Evolutionary conservation across 2,888 invertebrate species (phyloP).

Genomic region (Oxyscelio sp.): DNA sequence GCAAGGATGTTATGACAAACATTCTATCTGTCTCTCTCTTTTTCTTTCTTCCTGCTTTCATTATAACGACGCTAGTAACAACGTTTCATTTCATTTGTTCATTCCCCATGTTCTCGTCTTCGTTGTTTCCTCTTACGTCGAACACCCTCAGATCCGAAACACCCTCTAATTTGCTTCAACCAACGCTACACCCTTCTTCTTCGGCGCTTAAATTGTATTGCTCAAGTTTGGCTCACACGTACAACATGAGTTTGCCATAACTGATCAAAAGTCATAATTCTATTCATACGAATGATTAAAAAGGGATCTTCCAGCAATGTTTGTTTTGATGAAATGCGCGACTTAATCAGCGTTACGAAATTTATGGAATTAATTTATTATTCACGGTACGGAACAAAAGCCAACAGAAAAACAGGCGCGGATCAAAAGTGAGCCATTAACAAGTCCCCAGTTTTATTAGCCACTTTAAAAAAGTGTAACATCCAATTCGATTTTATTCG

Average conservation of each 20-base stretch:
- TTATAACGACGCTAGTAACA: too few species aligned
- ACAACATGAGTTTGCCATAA: constrained; percentile 56
- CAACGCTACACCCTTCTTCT: constrained; percentile 79
- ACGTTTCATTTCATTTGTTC: too few species aligned
- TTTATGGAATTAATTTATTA: constrained; percentile 52
- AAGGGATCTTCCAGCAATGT: constrained; percentile 40
- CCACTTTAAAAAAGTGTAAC: constrained; percentile 60
- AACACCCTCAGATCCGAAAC: too few species aligned
- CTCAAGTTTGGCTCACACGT: constrained; percentile 75
- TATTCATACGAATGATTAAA: constrained; percentile 67
- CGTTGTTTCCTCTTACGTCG: too few species aligned
- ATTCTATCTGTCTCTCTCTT: too few species aligned
- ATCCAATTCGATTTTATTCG: constrained; percentile 69
- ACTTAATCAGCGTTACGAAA: constrained; percentile 47
- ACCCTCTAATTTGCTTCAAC: too few species aligned
- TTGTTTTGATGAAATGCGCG: constrained; percentile 32
- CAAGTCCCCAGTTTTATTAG: constrained; percentile 61
- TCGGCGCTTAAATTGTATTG: constrained; percentile 72
- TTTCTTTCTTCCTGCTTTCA: too few species aligned
- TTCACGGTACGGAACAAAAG: constrained; percentile 31
- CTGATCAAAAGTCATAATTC: constrained; percentile 71
- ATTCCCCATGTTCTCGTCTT: too few species aligned
- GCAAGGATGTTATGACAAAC: too few species aligned
- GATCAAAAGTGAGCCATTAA: constrained; percentile 62
- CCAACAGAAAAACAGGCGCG: constrained; percentile 51